These are phyloP conservation scores for Marmota flaviventris DNA, from an alignment of 2,113 vertebrate species.

Conservation along the genomic window DNA sequence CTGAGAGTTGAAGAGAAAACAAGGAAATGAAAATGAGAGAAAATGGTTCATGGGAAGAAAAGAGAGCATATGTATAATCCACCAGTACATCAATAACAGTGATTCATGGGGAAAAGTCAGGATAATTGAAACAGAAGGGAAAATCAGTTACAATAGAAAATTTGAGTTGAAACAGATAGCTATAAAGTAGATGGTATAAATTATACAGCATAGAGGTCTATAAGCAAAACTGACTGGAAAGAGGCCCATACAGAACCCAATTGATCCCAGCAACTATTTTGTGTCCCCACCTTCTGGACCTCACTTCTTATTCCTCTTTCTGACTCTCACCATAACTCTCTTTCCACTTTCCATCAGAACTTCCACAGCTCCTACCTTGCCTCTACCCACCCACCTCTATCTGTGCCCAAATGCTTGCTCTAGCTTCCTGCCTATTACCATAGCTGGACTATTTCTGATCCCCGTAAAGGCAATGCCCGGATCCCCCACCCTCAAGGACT, in stretches of 20 bases:
- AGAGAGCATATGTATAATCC: background rate
- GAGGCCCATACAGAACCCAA: background rate
- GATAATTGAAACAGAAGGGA: conserved; percentile 1
- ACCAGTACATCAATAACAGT: background rate
- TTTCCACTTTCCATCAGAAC: background rate
- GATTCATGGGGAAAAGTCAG: background rate
- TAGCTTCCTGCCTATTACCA: background rate
- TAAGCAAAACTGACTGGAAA: background rate
- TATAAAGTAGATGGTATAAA: background rate
- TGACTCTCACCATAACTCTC: background rate
- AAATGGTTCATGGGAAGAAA: background rate
- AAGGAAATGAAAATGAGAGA: background rate
- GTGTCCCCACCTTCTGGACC: background rate
- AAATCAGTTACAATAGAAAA: conserved; percentile 17
- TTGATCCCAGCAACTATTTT: background rate
- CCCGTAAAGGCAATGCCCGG: background rate
- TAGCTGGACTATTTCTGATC: background rate
- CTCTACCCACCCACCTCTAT: background rate
- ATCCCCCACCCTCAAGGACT: background rate
- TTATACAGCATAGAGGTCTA: background rate
- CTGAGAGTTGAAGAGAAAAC: background rate
- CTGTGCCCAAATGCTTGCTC: background rate
- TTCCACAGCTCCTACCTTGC: background rate
- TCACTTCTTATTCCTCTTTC: background rate
- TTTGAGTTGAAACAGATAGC: background rate